Evolutionary conservation across 2,888 invertebrate species (phyloP).

Genomic region (Spodoptera picta): DNA sequence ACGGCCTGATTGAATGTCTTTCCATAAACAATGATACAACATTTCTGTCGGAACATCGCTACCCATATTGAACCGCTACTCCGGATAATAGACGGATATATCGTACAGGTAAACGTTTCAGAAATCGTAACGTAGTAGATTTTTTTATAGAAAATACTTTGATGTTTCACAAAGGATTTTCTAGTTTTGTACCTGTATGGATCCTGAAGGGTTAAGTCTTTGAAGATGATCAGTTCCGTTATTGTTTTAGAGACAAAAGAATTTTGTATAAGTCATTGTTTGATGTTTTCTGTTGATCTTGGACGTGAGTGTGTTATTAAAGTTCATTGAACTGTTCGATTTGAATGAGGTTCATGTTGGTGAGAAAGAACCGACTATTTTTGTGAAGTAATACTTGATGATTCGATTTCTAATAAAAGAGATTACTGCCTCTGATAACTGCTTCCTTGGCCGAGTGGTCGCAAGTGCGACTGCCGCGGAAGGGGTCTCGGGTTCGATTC

Average conservation of each 20-base stretch:
- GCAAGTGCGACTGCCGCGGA: too few species aligned
- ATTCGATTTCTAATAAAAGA: too few species aligned
- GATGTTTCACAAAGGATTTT: slow-evolving; percentile 53
- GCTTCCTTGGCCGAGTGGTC: too few species aligned
- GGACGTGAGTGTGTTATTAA: too few species aligned
- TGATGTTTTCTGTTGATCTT: not conserved
- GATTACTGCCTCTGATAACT: too few species aligned
- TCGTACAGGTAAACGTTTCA: slow-evolving; percentile 55
- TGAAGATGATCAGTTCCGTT: slow-evolving; percentile 26
- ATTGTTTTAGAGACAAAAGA: slow-evolving; percentile 36
- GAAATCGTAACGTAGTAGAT: slow-evolving; percentile 54
- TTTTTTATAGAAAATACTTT: slow-evolving; percentile 51
- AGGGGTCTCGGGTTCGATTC: too few species aligned
- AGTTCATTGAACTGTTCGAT: too few species aligned
- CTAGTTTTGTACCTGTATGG: slow-evolving; percentile 29
- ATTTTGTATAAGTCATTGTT: not conserved
- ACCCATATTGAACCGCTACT: slow-evolving; percentile 59
- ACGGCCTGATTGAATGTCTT: slow-evolving; percentile 82
- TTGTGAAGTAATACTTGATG: too few species aligned
- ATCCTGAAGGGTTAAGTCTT: slow-evolving; percentile 13
- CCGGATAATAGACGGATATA: slow-evolving; percentile 67
- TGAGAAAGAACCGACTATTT: too few species aligned
- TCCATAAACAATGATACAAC: slow-evolving; percentile 82
- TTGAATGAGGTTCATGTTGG: too few species aligned
- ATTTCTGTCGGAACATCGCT: slow-evolving; percentile 59